These are phyloP conservation scores for Mus spretus DNA, from an alignment of 2,797 vertebrate genomes.

Conservation along the genomic window DNA sequence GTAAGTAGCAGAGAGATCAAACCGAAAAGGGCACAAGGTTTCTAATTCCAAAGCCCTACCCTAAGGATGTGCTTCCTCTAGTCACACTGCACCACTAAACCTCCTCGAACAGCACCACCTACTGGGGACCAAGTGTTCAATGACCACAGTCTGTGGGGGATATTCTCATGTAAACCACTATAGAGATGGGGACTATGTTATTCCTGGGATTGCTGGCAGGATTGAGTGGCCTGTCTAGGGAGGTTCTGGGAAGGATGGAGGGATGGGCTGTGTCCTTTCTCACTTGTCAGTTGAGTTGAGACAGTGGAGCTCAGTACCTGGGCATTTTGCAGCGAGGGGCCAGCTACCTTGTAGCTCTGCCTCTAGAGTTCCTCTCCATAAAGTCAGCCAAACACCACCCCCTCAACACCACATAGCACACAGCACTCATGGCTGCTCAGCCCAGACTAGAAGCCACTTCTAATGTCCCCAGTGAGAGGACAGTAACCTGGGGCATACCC, in stretches of 20 bases:
- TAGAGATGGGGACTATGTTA: background rate
- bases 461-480: background rate
- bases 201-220: background rate
- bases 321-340: background rate
- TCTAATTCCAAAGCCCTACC: background rate
- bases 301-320: background rate
- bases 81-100: background rate
- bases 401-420: background rate
- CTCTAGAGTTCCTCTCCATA: background rate
- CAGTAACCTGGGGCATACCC: background rate
- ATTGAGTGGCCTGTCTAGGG: background rate
- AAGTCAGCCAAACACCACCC: background rate
- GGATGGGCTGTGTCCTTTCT: background rate
- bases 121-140: background rate
- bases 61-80: background rate
- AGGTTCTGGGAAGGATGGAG: background rate
- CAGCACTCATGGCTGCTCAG: background rate
- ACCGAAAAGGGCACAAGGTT: background rate
- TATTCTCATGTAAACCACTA: background rate
- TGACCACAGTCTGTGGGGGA: background rate
- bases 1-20: background rate
- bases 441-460: background rate
- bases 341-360: background rate
- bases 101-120: background rate
- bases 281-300: background rate